Evolutionary conservation across 2,888 invertebrate genomes (phyloP), one percentile per base, ranked within the genome.

Genomic region (Hanleya hanleyi): DNA sequence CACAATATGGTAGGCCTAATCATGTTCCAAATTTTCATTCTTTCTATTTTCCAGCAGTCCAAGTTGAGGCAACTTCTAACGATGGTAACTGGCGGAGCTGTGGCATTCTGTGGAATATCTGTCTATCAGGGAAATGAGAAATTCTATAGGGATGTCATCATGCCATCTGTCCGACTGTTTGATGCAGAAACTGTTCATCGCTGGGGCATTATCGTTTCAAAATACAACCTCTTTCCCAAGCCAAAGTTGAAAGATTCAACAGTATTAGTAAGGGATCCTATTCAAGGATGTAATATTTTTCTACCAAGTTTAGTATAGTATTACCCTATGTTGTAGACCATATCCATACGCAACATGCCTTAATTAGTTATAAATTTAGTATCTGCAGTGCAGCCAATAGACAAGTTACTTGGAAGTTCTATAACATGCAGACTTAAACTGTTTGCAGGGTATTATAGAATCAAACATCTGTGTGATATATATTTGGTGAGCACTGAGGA

Each of bases 121-220:
- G 90, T 94, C 57, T 95, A 94, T 87, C 94, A 94, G 84, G 94
- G 94, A 78, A 94, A 96, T 87, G 94, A 95, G 86, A 94, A 93
- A 78, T 96, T 96, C 89, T 97, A 96, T 89, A 92, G 93, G 67
- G 92, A 94, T 74, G 88, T 94, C 73, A 86, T 95, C 1, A 94
- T 95, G 92, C 97, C 97, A 0, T 47, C 93, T 0, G 91, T 94
- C 35, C 80, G 78, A 77, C 88, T 92, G 15, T 84, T 97, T 9
- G 94, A 94, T 83, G 95, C 97, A 0, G 98, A 98, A 92, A 92
- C 92, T 66, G 94, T 96, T 0, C 98, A 98, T 87, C 94, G 93
- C 77, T 82, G 96, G 33, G 96, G 96, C 6, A 92, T 98, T 0
- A 89, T 92, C 77, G 93, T 94, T 7, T 93, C 95, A 32, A 96